These are phyloP conservation scores for Hipparchia sbordonii DNA, from an alignment of 2,888 invertebrate genomes.

Conservation along the genomic window DNA sequence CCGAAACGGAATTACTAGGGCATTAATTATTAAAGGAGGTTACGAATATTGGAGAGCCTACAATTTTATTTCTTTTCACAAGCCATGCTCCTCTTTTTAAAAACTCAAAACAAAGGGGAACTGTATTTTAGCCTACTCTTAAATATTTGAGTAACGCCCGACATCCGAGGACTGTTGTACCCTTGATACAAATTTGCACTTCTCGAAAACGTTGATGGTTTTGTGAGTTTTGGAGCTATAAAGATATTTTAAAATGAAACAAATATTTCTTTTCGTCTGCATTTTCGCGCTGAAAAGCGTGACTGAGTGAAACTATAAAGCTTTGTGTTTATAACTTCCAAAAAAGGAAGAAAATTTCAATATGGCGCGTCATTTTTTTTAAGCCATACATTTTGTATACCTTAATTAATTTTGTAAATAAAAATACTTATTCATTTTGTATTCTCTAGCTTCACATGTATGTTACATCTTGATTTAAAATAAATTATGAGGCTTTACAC, in stretches of 20 bases:
- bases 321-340: too few species aligned
- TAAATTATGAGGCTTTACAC: not conserved
- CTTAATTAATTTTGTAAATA: too few species aligned
- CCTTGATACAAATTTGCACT: not conserved
- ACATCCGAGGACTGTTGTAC: constrained; percentile 16
- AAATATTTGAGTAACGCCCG: constrained; percentile 40
- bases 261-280: too few species aligned
- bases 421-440: too few species aligned
- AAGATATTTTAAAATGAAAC: too few species aligned
- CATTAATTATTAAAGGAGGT: constrained; percentile 32
- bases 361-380: too few species aligned
- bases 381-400: too few species aligned
- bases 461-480: too few species aligned
- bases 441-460: too few species aligned
- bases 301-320: too few species aligned
- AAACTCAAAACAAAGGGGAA: constrained; percentile 37
- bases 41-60: constrained; percentile 27
- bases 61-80: constrained; percentile 31
- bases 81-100: constrained; percentile 28
- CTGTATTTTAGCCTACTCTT: constrained; percentile 35
- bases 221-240: not conserved
- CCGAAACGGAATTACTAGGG: constrained; percentile 23
- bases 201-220: not conserved
- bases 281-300: too few species aligned
- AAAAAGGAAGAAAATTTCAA: too few species aligned